Evolutionary conservation across 2,888 invertebrate species (phyloP).

Genomic region (Drosophila percnosoma): DNA sequence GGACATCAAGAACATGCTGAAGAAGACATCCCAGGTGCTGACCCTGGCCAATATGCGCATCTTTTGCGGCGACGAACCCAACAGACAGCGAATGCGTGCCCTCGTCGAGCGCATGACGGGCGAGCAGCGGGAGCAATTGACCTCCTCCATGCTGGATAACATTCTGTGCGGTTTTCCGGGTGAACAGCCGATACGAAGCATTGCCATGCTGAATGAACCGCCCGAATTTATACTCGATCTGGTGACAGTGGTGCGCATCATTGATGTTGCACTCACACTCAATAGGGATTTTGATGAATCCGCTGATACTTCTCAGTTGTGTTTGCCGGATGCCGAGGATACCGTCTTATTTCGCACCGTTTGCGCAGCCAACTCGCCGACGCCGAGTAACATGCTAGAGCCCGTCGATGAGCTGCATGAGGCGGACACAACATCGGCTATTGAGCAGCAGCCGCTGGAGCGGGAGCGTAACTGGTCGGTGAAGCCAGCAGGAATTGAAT

Average conservation of each 20-base stretch:
- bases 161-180: constrained; percentile 78
- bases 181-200: constrained; percentile 73
- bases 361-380: constrained; percentile 70
- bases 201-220: constrained; percentile 76
- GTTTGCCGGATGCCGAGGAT: constrained; percentile 82
- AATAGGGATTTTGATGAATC: constrained; percentile 83
- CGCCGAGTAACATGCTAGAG: constrained; percentile 70
- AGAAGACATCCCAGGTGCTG: constrained; percentile 83
- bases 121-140: constrained; percentile 74
- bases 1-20: constrained; percentile 84
- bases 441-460: constrained; percentile 41
- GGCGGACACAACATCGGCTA: constrained; percentile 47
- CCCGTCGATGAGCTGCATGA: constrained; percentile 76
- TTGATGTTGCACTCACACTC: constrained; percentile 83
- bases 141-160: constrained; percentile 69
- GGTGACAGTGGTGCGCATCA: constrained; percentile 75
- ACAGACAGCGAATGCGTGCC: constrained; percentile 84
- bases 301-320: constrained; percentile 71
- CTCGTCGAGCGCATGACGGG: constrained; percentile 74
- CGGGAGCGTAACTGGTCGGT: constrained; percentile 77
- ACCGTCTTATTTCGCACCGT: constrained; percentile 83
- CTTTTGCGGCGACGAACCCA: constrained; percentile 86
- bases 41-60: constrained; percentile 85
- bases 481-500: constrained; percentile 67
- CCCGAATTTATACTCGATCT: constrained; percentile 79